Percentiles rank a stretch among this genome's conserved stretches.
Conservation (phyloP, 1,140 invertebrate genomes). For the Drosophila sturtevanti region DNA sequence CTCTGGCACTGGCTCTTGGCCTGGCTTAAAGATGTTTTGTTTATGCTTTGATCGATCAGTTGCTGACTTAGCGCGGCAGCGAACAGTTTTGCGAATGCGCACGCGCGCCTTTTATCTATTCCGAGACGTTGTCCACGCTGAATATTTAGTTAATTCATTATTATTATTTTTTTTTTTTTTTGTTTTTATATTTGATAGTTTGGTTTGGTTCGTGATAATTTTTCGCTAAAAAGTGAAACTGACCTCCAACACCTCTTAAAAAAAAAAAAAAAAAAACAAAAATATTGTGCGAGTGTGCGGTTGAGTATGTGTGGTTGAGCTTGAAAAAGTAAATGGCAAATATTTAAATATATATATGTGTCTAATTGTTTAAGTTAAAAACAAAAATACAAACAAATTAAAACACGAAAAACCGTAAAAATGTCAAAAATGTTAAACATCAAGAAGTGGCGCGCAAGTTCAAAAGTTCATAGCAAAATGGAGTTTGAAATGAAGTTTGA, state of each 20-base stretch:
- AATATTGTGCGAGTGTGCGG: background rate
- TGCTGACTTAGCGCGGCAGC: slow-evolving; percentile 71
- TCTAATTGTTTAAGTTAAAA: background rate
- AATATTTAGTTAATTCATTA: slow-evolving; percentile 16
- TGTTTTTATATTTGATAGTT: background rate
- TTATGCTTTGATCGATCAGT: slow-evolving; percentile 63
- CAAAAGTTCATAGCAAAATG: slow-evolving; percentile 31
- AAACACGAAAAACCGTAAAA: background rate
- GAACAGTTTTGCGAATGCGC: slow-evolving; percentile 63
- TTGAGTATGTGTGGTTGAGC: background rate
- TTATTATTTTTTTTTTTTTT: slow-evolving; percentile 20
- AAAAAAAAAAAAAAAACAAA: no score
- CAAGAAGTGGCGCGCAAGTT: slow-evolving; percentile 50
- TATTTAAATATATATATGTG: slow-evolving; percentile 15
- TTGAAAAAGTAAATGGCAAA: slow-evolving; percentile 15
- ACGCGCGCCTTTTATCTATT: slow-evolving; percentile 6
- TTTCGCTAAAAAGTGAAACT: slow-evolving; percentile 60
- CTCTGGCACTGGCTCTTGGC: slow-evolving; percentile 4
- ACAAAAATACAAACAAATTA: background rate
- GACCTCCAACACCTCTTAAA: slow-evolving; percentile 14
- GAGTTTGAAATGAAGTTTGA: background rate
- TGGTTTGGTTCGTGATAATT: slow-evolving; percentile 4
- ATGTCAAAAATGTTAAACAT: background rate
- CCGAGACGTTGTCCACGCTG: background rate
- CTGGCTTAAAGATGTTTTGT: slow-evolving; percentile 21